phyloP scores from a whole-genome alignment of 2,888 invertebrate species.

The Leptopilina myrica region DNA sequence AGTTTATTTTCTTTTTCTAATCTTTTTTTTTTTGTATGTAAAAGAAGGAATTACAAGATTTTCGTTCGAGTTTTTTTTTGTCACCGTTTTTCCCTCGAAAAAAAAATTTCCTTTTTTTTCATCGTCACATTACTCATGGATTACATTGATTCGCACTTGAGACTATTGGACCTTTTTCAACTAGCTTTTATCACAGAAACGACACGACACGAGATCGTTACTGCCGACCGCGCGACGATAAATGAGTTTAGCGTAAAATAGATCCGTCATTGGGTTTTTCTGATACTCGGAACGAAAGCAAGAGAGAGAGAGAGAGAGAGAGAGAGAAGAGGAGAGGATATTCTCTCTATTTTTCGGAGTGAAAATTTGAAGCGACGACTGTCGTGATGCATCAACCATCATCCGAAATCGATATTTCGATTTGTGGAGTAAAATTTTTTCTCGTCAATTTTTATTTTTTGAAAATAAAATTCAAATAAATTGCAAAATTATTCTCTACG shows the following conservation, averaged over 20 bases:
- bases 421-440: too few species aligned
- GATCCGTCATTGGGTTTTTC: constrained; percentile 17
- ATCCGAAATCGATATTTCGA: too few species aligned
- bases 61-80: background rate
- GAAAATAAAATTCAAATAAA: too few species aligned
- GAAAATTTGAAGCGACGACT: background rate
- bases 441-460: constrained; percentile 7
- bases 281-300: background rate
- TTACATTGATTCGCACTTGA: constrained; percentile 16
- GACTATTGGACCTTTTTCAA: constrained; percentile 36
- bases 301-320: too few species aligned
- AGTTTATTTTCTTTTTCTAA: background rate
- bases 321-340: too few species aligned
- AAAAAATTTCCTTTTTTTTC: background rate
- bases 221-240: constrained; percentile 33
- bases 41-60: background rate
- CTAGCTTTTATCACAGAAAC: constrained; percentile 38
- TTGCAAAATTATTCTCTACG: constrained; percentile 25
- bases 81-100: background rate
- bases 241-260: constrained; percentile 34
- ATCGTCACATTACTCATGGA: constrained; percentile 13
- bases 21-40: background rate
- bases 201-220: constrained; percentile 27
- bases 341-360: too few species aligned
- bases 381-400: too few species aligned